Evolutionary conservation across 2,797 vertebrate genomes (phyloP), one percentile per base, ranked within the genome.

Genomic region (Sebastes vulpes): DNA sequence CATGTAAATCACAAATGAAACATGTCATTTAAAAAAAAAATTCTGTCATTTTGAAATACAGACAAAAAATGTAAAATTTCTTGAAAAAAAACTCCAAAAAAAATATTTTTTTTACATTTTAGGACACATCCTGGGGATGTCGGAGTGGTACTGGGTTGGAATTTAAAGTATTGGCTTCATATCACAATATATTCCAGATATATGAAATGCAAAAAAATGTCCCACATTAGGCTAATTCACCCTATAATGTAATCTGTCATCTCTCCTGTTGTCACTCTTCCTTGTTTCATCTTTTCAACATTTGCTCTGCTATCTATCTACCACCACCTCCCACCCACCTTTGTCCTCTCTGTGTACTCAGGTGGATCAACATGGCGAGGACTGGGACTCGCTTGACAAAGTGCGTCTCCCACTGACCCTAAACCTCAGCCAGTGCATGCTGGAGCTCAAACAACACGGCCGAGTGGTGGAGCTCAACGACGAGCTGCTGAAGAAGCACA

Each of bases 311-410:
- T 53, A 57, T 72, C 66, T 31, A 71, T 79, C 81, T 80, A 74
- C 32, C 11, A 4, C n/a, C 64, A 3, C 31, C 46, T 76, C 52
- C 61, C 20, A 18, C 56, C 75, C 59, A 29, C 32, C 35, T 28
- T 9, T 18, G 56, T 75, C 63, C 67, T 61, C 57, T 66, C 8
- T 65, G 58, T 81, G 58, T 59, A 2, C 71, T 48, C 79, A 94
- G 85, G 93, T 93, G 59, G 85, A 93, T 67, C 75, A 23, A 25
- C 56, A 79, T 56, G 84, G 84, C 0, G 96, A 96, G 16, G 95
- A 96, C 94, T 95, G 94, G 95, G 92, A 95, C 57, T 96, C 94
- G 0, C 92, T 97, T 87, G 95, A 96, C 92, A 96, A 95, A 18
- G 95, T 97, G 26, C 82, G 92, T 6, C 89, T 96, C 42, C 96